These are phyloP conservation scores for Potorous gilbertii DNA, from an alignment of 2,797 vertebrate species.

Conservation along the genomic window DNA sequence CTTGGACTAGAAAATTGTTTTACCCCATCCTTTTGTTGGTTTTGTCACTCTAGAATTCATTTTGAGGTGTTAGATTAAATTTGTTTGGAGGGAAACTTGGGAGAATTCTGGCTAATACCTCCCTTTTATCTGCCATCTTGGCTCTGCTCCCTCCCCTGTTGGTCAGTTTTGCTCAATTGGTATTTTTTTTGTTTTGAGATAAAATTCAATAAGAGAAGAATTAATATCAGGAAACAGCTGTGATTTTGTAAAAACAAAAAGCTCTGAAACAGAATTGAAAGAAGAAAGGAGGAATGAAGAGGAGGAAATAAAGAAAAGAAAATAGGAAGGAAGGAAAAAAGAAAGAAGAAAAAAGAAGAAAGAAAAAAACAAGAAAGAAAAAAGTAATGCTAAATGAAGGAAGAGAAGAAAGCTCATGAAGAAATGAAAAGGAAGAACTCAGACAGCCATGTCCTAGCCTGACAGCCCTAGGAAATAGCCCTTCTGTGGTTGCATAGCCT, in stretches of 20 bases:
- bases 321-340: no score
- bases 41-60: background rate
- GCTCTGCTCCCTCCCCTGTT: background rate
- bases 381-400: background rate
- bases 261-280: background rate
- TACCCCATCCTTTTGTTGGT: background rate
- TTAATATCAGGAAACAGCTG: background rate
- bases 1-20: background rate
- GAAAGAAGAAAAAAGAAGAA: background rate
- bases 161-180: background rate
- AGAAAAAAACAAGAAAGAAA: background rate
- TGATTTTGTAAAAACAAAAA: background rate
- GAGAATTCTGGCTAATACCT: background rate
- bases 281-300: background rate
- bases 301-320: background rate
- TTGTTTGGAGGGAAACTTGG: background rate
- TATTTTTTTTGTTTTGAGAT: background rate
- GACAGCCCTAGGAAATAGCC: slow-evolving; percentile 14
- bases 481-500: slow-evolving; percentile 48
- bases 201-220: background rate
- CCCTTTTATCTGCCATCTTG: background rate
- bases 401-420: background rate
- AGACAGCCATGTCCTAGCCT: slow-evolving; percentile 5
- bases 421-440: slow-evolving; percentile 30
- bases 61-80: background rate